phyloP scores from a whole-genome alignment of 2,797 vertebrate genomes.

The Discoglossus pictus region DNA sequence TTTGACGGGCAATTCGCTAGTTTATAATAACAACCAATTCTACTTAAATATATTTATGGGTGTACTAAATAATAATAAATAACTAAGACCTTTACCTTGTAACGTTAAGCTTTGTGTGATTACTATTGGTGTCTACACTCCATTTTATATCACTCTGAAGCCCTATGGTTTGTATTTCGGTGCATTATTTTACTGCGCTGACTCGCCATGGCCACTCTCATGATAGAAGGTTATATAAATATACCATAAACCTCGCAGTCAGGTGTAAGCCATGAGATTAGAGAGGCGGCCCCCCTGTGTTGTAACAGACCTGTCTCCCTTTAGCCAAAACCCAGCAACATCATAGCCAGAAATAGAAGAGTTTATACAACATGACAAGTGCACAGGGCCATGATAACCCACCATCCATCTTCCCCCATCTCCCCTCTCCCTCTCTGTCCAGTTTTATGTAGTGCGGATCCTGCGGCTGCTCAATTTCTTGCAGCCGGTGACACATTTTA shows the following conservation, averaged over 20 bases:
- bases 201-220: conserved; percentile 16
- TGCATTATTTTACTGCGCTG: conserved; percentile 27
- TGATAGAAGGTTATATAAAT: conserved; percentile 37
- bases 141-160: too few species aligned
- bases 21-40: too few species aligned
- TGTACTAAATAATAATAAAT: too few species aligned
- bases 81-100: too few species aligned
- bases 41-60: too few species aligned
- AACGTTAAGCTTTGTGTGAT: too few species aligned
- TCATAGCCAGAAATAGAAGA: conserved; percentile 13
- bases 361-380: conserved; percentile 37
- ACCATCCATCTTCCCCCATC: conserved; percentile 23
- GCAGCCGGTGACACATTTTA: conserved; percentile 10
- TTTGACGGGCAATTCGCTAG: too few species aligned
- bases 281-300: conserved; percentile 16
- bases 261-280: conserved; percentile 9
- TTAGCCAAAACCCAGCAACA: conserved; percentile 32
- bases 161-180: too few species aligned
- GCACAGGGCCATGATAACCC: conserved; percentile 16
- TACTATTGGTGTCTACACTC: too few species aligned
- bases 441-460: neutral
- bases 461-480: neutral
- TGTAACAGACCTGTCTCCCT: conserved; percentile 4
- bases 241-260: conserved; percentile 31
- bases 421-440: neutral